Evolutionary conservation across 2,888 invertebrate genomes (phyloP).

Genomic region (Philaethria dido): DNA sequence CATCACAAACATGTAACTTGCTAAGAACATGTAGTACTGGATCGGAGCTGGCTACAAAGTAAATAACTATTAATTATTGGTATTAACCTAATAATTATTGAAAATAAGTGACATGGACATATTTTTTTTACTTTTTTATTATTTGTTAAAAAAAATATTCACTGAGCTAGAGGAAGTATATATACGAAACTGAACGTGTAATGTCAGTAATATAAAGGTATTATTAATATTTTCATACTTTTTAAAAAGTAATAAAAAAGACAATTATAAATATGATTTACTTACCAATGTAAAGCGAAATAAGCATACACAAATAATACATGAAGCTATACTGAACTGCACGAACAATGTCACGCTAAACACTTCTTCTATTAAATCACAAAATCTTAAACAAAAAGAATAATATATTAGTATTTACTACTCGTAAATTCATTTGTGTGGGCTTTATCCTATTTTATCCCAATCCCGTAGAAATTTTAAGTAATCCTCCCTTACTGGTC

Average conservation of each 20-base stretch:
- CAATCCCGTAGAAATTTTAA: neutral
- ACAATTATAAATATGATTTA: neutral
- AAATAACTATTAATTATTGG: conserved; percentile 7
- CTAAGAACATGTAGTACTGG: conserved; percentile 61
- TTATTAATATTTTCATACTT: too few species aligned
- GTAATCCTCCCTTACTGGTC: neutral
- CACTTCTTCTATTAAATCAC: conserved; percentile 55
- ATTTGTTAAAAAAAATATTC: neutral
- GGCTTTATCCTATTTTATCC: neutral
- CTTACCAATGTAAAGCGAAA: conserved; percentile 68
- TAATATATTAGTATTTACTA: neutral
- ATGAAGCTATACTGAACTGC: conserved; percentile 63
- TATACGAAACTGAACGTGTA: neutral
- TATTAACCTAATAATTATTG: neutral
- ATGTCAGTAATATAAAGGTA: too few species aligned
- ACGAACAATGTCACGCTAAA: conserved; percentile 61
- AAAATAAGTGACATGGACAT: neutral
- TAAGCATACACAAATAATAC: conserved; percentile 65
- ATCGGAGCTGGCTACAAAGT: conserved; percentile 58
- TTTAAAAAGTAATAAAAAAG: too few species aligned
- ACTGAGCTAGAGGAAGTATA: neutral
- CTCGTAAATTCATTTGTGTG: neutral
- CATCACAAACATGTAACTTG: conserved; percentile 60
- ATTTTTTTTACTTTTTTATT: neutral
- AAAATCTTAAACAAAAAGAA: conserved; percentile 53